A percentile compares a stretch with the other conserved stretches of the same genome.
These are phyloP conservation scores for Tipula unca DNA, from an alignment of 2,888 invertebrate genomes.

Conservation along the genomic window DNA sequence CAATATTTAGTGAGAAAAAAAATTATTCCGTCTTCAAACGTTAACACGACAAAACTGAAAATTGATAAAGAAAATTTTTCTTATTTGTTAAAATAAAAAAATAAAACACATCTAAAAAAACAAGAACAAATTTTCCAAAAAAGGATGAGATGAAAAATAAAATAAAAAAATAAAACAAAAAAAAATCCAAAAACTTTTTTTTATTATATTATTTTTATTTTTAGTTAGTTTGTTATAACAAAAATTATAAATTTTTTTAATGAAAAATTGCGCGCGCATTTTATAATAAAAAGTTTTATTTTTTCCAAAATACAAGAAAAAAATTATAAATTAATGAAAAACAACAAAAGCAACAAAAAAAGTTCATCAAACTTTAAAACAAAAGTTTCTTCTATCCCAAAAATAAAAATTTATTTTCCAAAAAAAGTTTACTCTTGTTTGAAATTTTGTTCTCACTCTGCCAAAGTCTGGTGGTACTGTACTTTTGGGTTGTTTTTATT, in stretches of 20 bases:
- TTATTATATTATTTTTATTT: conserved; percentile 10
- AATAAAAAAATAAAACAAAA: conserved; percentile 9
- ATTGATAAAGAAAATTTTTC: conserved; percentile 18
- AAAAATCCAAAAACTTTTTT: conserved; percentile 14
- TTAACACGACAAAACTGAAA: conserved; percentile 19
- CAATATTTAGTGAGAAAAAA: conserved; percentile 1
- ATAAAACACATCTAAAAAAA: neutral
- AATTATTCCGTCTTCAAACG: conserved; percentile 16
- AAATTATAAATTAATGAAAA: conserved; percentile 18
- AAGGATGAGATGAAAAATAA: conserved; percentile 18
- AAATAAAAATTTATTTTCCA: neutral
- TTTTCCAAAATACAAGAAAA: conserved; percentile 14
- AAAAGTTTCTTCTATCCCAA: conserved; percentile 9
- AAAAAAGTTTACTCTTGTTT: conserved; percentile 1
- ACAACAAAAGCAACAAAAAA: neutral
- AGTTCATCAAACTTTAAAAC: conserved; percentile 19
- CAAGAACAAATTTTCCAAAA: conserved; percentile 2
- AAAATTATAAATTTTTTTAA: conserved; percentile 14
- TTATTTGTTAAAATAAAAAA: conserved; percentile 17
- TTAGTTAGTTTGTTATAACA: conserved; percentile 16
- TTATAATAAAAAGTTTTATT: conserved; percentile 15
- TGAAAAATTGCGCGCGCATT: conserved; percentile 19
- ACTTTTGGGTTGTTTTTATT: neutral
- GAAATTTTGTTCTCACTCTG: neutral
- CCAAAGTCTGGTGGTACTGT: neutral